Base-by-base conservation (phyloP, 2,888 invertebrate species). In the Drosophila mettleri region DNA sequence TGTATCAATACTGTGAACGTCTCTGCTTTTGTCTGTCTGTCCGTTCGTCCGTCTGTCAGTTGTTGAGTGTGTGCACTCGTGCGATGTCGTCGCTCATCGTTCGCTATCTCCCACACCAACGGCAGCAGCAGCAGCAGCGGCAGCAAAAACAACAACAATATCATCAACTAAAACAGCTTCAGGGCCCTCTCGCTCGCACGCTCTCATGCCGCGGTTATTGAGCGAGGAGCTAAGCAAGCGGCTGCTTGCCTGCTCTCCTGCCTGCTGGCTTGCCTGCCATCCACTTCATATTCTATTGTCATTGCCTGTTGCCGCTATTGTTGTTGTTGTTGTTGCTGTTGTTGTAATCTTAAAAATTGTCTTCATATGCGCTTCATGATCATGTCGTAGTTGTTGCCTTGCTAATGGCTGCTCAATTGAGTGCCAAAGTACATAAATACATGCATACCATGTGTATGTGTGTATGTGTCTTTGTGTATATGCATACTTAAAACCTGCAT, bases 271-370 rank as follows among this genome's bases (percentile, higher is more conserved):
- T 46, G 52, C 34, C 34, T 51, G 52, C 57, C 52, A 57, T 55
- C 53, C 82, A 87, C 87, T 82, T 82, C 82, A 87, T 87, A 88
- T 83, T 88, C 84, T 88, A 83, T 84, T 84, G 86, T 88, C 86
- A 82, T 77, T 78, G 80, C 71, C 66, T 70, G 75, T 7, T 58
- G 54, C 58, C 18, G 46, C 14, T 46, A 24, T 29, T 57, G 38
- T 49, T 57, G 29, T 46, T 72, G 38, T 43, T n/a, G 24, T 24
- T 24, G 3, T 24, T 57, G 67, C 51, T 80, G 64, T 72, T 83
- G 78, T 86, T 88, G 88, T 88, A 86, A 88, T 88, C 88, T 84
- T 83, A 65, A 86, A 86, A 86, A 86, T 84, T 84, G 86, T 84
- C 86, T 84, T 88, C 70, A 73, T 83, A 68, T 68, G 79, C 75